Evolutionary conservation across 2,113 vertebrate genomes (phyloP), one percentile per base, ranked within the genome.

Genomic region (Myotis brandtii): DNA sequence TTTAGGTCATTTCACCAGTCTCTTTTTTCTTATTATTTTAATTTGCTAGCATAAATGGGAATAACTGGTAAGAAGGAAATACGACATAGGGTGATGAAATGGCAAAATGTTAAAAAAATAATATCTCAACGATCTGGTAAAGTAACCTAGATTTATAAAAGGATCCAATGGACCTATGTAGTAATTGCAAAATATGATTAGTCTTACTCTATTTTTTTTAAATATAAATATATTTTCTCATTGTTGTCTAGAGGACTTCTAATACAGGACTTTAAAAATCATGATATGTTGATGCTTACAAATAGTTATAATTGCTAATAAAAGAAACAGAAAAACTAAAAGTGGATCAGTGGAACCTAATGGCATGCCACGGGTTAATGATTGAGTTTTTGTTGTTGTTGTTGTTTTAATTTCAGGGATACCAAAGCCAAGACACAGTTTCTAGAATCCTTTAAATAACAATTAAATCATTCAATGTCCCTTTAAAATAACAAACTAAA

Each of bases 401-500:
- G 23, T n/a, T 16, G 46, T 70, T 70, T 73, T 73, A 73, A 46
- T 59, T 72, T 85, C 37, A 50, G 50, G 56, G 40, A 83, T 81
- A 86, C 86, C 16, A 34, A 94, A 96, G 79, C 89, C 52, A 79
- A 88, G 77, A 91, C 48, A 85, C 13, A 92, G 50, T 92, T 96
- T 96, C 40, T 89, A 76, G 76, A 86, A 86, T 69, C 46, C 69
- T 87, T 94, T 95, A 87, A 94, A 80, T 94, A 95, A 50, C 76
- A 92, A 93, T 93, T 90, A 94, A 91, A 89, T 94, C 86, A 91
- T 83, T 92, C 50, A 40, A 0, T 75, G 48, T 84, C 18, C 25
- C 46, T 89, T 84, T 97, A 89, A 94, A 96, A 93, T 95, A 97
- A 95, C 77, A 85, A 86, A 88, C 43, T 37, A 30, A n/a, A 87